These are phyloP conservation scores for Hepsetus odoe DNA, from an alignment of 2,113 vertebrate genomes.

Conservation along the genomic window DNA sequence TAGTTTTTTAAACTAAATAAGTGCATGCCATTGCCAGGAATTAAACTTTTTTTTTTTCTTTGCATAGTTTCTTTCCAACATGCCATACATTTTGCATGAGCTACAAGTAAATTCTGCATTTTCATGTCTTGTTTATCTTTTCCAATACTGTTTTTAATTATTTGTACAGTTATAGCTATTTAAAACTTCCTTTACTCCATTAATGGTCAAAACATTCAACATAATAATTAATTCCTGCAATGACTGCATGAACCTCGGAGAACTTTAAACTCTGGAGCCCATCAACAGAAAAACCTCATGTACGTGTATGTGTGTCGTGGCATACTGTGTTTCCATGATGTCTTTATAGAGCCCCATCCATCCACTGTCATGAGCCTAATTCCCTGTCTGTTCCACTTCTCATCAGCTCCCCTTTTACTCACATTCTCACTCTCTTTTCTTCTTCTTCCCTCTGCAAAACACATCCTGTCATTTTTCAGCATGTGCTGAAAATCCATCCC, in stretches of 20 bases:
- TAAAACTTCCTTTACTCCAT: too few relatives aligned
- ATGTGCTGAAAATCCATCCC: conserved; percentile 14
- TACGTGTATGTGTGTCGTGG: neutral
- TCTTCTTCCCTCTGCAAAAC: conserved; percentile 15
- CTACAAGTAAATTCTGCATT: too few relatives aligned
- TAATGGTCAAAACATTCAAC: neutral
- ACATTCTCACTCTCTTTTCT: conserved; percentile 48
- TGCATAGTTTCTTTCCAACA: too few relatives aligned
- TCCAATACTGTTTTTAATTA: too few relatives aligned
- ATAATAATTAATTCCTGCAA: neutral
- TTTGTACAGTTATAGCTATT: too few relatives aligned
- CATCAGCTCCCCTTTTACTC: conserved; percentile 33
- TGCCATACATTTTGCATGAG: too few relatives aligned
- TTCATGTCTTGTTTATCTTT: too few relatives aligned
- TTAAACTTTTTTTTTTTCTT: too few relatives aligned
- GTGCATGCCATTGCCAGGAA: too few relatives aligned
- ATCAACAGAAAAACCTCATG: neutral
- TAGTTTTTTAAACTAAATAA: too few relatives aligned
- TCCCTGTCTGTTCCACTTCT: conserved; percentile 42
- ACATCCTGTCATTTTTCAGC: conserved; percentile 23
- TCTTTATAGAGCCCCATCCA: neutral
- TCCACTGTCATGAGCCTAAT: conserved; percentile 31
- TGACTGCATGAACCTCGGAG: neutral
- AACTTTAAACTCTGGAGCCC: neutral
- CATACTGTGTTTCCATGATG: neutral